Evolutionary conservation across 2,888 invertebrate species (phyloP).

Genomic region (Drosophila meridiana): DNA sequence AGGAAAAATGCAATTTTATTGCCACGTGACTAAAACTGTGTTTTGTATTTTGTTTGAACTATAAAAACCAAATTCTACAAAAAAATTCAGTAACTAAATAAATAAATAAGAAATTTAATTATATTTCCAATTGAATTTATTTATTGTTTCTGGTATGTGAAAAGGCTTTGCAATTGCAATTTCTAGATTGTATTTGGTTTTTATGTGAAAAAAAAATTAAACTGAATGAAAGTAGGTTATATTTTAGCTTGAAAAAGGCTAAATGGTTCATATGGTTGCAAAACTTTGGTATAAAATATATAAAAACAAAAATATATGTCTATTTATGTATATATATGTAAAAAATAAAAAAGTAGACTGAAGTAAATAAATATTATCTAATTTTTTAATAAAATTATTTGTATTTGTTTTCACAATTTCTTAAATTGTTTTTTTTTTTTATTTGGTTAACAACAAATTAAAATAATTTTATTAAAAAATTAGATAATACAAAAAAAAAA

Average conservation of each 20-base stretch:
- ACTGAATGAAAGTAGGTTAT: not conserved
- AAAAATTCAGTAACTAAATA: not conserved
- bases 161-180: not conserved
- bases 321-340: too few relatives aligned
- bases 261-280: not conserved
- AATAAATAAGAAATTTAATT: conserved; percentile 15
- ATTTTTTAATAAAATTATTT: too few relatives aligned
- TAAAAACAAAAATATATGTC: too few relatives aligned
- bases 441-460: too few relatives aligned
- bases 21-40: conserved; percentile 34
- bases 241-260: not conserved
- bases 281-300: not conserved
- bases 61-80: not conserved
- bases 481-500: not conserved
- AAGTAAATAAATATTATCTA: too few relatives aligned
- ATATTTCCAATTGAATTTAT: conserved; percentile 12
- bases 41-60: conserved; percentile 12
- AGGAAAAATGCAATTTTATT: conserved; percentile 22
- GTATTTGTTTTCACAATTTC: too few relatives aligned
- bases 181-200: not conserved
- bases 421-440: too few relatives aligned
- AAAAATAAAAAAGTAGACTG: too few relatives aligned
- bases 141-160: not conserved
- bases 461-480: too few relatives aligned
- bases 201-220: not conserved